A percentile compares a stretch with the other conserved stretches of the same genome.
Conservation (phyloP, 1,140 invertebrate species). For the Diuraphis noxia region DNA sequence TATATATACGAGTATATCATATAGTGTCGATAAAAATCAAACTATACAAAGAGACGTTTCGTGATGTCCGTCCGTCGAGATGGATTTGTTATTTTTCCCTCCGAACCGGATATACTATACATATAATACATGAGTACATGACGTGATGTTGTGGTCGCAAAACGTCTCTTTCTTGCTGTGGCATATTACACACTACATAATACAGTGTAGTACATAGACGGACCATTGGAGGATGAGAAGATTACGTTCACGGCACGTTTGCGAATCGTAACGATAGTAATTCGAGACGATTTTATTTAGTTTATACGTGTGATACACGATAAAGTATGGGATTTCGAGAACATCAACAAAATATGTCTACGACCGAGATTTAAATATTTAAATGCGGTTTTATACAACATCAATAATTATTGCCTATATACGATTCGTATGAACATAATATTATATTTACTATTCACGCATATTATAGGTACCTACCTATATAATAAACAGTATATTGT, state of each 20-base stretch:
- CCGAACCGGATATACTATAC: neutral
- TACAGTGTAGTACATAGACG: neutral
- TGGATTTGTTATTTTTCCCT: constrained; percentile 39
- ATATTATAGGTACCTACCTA: too few relatives aligned
- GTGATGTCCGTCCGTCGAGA: constrained; percentile 30
- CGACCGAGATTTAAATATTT: neutral
- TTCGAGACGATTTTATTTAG: constrained; percentile 14
- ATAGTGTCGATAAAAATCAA: constrained; percentile 1
- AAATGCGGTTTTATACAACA: neutral
- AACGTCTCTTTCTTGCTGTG: neutral
- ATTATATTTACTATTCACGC: too few relatives aligned
- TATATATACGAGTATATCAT: neutral
- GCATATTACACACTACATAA: neutral
- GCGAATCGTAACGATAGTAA: constrained; percentile 36
- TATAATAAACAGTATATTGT: too few relatives aligned
- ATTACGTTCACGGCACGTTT: constrained; percentile 36
- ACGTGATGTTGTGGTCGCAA: neutral
- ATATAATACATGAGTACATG: too few relatives aligned
- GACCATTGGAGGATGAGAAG: neutral
- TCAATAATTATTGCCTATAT: neutral
- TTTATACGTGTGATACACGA: neutral
- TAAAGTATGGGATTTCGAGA: neutral
- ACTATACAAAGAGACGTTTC: neutral
- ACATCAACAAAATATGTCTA: neutral
- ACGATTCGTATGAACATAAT: neutral